These are phyloP conservation scores for Carpatolechia fugitivella DNA, from an alignment of 2,888 invertebrate species.

Conservation along the genomic window DNA sequence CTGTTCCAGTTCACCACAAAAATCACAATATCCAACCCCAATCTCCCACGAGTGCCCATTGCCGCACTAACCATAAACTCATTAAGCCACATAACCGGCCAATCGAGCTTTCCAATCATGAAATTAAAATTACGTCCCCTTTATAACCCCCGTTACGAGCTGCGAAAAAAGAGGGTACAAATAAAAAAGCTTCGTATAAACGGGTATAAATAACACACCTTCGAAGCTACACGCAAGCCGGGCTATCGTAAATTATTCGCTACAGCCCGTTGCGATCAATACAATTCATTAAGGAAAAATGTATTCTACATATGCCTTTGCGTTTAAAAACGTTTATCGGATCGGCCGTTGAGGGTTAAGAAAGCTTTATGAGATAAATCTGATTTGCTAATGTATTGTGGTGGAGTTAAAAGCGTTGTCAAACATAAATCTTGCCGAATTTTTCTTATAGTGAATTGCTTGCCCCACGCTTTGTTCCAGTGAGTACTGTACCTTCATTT, in stretches of 20 bases:
- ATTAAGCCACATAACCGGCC: slow-evolving; percentile 75
- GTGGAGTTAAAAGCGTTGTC: background rate
- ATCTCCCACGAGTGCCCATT: slow-evolving; percentile 61
- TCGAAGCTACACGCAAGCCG: slow-evolving; percentile 65
- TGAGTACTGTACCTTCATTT: too few species aligned
- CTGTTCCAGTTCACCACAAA: background rate
- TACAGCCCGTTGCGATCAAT: slow-evolving; percentile 70
- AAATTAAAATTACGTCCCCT: slow-evolving; percentile 78
- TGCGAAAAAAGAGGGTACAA: slow-evolving; percentile 79
- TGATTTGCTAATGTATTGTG: background rate
- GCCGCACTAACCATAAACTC: slow-evolving; percentile 62
- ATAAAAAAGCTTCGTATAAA: slow-evolving; percentile 71
- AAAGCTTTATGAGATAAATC: slow-evolving; percentile 34
- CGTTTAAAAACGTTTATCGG: slow-evolving; percentile 43
- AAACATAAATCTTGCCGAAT: background rate
- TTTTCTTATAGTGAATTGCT: background rate
- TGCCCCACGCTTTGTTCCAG: slow-evolving; percentile 1
- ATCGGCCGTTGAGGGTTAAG: slow-evolving; percentile 39
- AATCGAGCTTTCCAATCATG: slow-evolving; percentile 79
- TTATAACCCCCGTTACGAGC: slow-evolving; percentile 76
- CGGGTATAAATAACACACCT: slow-evolving; percentile 79
- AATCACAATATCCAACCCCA: slow-evolving; percentile 19
- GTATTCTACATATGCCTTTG: slow-evolving; percentile 38
- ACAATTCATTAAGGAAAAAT: slow-evolving; percentile 74
- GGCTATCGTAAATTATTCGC: slow-evolving; percentile 70